Evolutionary conservation across 37 sponge, comb jelly and placozoan species (phyloP).

Genomic region (Crambe crambe): DNA sequence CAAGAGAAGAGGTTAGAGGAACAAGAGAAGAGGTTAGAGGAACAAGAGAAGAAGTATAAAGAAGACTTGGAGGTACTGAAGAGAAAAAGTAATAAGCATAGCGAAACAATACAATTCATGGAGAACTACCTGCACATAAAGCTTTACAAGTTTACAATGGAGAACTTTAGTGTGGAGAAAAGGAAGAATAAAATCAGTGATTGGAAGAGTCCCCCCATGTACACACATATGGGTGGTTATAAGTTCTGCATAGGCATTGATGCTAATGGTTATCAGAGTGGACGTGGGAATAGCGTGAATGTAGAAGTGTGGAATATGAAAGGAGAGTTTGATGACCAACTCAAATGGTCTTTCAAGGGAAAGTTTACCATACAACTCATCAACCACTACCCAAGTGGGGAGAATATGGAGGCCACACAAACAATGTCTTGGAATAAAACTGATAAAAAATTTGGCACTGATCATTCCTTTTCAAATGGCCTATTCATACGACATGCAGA

Average conservation of each 20-base stretch:
- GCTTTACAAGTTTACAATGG: neutral
- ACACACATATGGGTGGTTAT: constrained; percentile 10
- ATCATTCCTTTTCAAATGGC: neutral
- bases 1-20: neutral
- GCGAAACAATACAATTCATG: neutral
- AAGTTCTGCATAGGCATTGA: neutral
- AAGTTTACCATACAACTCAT: neutral
- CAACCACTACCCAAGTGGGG: neutral
- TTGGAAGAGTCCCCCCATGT: constrained; percentile 38
- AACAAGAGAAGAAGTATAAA: neutral
- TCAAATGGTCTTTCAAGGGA: neutral
- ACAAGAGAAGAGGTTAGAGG: neutral
- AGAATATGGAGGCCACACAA: neutral
- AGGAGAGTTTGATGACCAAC: neutral
- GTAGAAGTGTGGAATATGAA: neutral
- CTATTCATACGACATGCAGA: neutral
- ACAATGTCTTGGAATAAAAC: neutral
- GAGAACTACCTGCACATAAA: neutral
- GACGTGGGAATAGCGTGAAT: neutral
- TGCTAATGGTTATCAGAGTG: neutral
- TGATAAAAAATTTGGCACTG: neutral
- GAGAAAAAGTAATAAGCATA: neutral
- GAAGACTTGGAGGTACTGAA: neutral
- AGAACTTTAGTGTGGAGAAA: constrained; percentile 51
- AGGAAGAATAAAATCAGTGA: constrained; percentile 50